Base-by-base conservation (phyloP, 1,140 invertebrate species). In the Meloidogyne hapla region DNA sequence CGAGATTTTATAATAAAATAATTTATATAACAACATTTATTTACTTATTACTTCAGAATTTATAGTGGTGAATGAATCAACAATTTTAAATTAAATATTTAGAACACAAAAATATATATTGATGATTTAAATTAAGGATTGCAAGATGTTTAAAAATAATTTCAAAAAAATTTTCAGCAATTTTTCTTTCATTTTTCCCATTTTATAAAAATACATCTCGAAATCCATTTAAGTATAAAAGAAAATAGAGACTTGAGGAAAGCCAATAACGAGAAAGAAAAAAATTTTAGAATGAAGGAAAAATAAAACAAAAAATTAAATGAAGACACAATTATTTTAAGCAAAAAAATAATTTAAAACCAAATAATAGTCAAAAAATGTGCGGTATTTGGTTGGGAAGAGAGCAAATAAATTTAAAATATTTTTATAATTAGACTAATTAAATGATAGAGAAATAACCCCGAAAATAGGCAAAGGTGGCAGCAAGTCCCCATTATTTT, bases 321-420 rank as follows among this genome's bases (percentile, higher is more conserved):
- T 56, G 48, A 56, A 56, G 48, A 56, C 48, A 48, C 45, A 56
- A 56, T 56, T 56, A 56, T 56, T 56, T 56, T 56, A 56, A 56
- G 48, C 18, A 56, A 56, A 56, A 10, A 56, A 56, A 56, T 56
- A 56, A 56, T 56, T 56, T 56, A 56, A 56, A 56, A 56, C 48
- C 48, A 56, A 33, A 56, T 56, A n/a, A 56, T 56, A 56, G 48
- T 56, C 48, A 56, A 56, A 56, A 56, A 56, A 48, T 13, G 48
- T 56, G 48, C 48, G 18, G 48, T 56, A 56, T 5, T 42, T 42
- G 38, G 38, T 28, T 26, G 12, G 40, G 67, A 56, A 56, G 28
- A 69, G 67, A 56, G 26, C 26, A 70, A 45, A 26, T 42, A 45
- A 70, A n/a, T 42, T 23, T 25, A 33, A 21, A n/a, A 70, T 70